phyloP scores from a whole-genome alignment of 2,797 vertebrate species.

The Nannoperca obscura region DNA sequence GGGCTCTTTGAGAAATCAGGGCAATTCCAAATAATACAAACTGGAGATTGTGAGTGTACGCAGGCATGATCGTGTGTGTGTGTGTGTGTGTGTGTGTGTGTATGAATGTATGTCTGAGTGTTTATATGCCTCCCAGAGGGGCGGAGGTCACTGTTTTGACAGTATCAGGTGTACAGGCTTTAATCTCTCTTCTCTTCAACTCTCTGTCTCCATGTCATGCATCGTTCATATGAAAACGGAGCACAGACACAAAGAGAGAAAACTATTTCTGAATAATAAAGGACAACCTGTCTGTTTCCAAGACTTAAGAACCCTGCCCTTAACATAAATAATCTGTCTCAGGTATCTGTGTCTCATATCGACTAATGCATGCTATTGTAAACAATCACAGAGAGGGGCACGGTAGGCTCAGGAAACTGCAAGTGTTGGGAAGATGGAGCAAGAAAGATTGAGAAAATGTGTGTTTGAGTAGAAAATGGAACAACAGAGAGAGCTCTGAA shows the following conservation, averaged over 20 bases:
- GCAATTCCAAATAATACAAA: conserved; percentile 79
- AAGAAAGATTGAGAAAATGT: conserved; percentile 41
- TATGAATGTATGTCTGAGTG: conserved; percentile 65
- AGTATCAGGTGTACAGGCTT: conserved; percentile 81
- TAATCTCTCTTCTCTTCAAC: conserved; percentile 64
- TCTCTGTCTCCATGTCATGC: conserved; percentile 57
- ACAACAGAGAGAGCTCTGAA: conserved; percentile 19
- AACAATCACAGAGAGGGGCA: conserved; percentile 61
- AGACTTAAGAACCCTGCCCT: conserved; percentile 64
- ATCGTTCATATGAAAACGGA: conserved; percentile 62
- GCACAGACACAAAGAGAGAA: conserved; percentile 50
- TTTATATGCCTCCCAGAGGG: conserved; percentile 67
- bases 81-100: conserved; percentile 12
- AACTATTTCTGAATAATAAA: conserved; percentile 63
- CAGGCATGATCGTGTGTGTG: conserved; percentile 41
- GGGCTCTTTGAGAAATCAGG: conserved; percentile 72
- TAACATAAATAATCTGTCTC: conserved; percentile 72
- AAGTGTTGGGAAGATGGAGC: conserved; percentile 27
- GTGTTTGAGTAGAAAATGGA: conserved; percentile 31
- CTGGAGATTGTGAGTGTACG: conserved; percentile 67
- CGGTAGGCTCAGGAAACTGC: conserved; percentile 42
- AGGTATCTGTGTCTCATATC: conserved; percentile 73
- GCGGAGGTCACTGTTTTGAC: conserved; percentile 78
- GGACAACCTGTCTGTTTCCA: conserved; percentile 67
- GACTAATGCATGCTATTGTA: conserved; percentile 75